Conservation (phyloP, 2,113 vertebrate species). For the Pycnonotus jocosus region DNA sequence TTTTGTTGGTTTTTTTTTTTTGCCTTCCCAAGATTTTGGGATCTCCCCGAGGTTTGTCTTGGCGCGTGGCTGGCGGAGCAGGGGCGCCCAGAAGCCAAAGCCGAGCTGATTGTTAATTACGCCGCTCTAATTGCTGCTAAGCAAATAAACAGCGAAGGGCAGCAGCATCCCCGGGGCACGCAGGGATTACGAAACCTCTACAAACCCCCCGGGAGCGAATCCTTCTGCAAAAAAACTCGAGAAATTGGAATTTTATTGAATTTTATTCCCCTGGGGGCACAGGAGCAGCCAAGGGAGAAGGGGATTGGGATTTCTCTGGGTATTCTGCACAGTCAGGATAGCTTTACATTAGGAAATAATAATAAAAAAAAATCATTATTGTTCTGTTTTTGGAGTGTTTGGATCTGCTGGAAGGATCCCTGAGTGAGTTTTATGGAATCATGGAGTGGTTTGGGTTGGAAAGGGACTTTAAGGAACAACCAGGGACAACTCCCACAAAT, state of each 20-base stretch:
- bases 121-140: conserved; percentile 3
- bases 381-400: background rate
- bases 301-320: fast-evolving
- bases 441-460: background rate
- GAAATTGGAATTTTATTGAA: too few relatives aligned
- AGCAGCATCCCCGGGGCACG: background rate
- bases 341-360: fast-evolving
- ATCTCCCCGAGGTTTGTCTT: background rate
- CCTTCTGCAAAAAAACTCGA: too few relatives aligned
- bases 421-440: fast-evolving
- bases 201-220: background rate
- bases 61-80: background rate
- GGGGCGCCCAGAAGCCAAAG: background rate
- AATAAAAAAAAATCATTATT: background rate
- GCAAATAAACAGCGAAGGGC: conserved; percentile 8
- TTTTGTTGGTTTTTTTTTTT: too few relatives aligned
- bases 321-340: fast-evolving
- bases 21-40: background rate
- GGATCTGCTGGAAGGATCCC: background rate
- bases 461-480: fast-evolving
- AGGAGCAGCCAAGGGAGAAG: background rate
- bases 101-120: conserved; percentile 28
- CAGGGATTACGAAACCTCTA: background rate
- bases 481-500: background rate
- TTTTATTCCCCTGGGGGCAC: fast-evolving